phyloP scores from a whole-genome alignment of 2,797 vertebrate species.

The Catharus ustulatus region DNA sequence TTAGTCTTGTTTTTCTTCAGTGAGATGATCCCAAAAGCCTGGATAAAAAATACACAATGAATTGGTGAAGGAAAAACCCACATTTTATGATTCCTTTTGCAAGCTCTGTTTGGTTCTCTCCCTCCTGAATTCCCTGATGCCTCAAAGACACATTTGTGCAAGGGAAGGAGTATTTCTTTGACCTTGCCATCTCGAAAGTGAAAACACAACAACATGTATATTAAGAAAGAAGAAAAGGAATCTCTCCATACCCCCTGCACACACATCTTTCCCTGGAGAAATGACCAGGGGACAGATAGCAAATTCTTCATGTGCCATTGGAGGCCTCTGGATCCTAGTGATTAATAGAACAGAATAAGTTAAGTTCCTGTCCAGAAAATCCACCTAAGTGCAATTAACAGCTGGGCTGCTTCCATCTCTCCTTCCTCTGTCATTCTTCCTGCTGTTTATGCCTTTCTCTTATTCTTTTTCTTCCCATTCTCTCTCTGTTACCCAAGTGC shows the following conservation, averaged over 20 bases:
- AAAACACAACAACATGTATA: constrained; percentile 52
- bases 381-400: constrained; percentile 41
- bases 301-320: constrained; percentile 35
- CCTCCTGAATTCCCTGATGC: background rate
- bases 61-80: background rate
- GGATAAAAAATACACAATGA: background rate
- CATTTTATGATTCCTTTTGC: background rate
- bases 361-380: background rate
- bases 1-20: background rate
- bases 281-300: constrained; percentile 21
- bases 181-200: constrained; percentile 50
- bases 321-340: constrained; percentile 2
- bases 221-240: constrained; percentile 57
- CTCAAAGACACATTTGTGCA: constrained; percentile 50
- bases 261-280: constrained; percentile 32
- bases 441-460: background rate
- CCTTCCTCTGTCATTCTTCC: background rate
- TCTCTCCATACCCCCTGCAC: constrained; percentile 1
- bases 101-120: background rate
- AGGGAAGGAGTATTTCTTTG: constrained; percentile 55
- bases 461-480: background rate
- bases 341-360: constrained; percentile 37
- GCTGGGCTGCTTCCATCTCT: background rate
- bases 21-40: background rate
- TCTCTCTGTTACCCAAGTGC: background rate